Evolutionary conservation across 2,113 vertebrate genomes (phyloP).

Genomic region (Phalacrocorax brasilianus): DNA sequence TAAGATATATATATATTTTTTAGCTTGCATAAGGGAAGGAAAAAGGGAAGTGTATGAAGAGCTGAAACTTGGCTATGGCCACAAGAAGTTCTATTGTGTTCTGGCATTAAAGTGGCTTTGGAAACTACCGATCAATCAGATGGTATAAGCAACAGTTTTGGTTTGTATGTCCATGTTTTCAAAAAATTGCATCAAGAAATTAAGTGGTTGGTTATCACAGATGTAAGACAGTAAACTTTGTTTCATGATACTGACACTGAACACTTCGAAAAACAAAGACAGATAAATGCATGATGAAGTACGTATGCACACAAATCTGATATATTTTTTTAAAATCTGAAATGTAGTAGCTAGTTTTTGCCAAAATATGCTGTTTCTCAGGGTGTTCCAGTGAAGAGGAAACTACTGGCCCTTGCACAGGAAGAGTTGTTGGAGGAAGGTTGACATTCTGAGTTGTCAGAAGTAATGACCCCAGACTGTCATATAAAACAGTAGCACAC

Average conservation of each 20-base stretch:
- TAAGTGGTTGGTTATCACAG: not conserved
- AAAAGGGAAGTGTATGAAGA: not conserved
- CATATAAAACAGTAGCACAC: not conserved
- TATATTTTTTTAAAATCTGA: not conserved
- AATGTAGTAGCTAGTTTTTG: not conserved
- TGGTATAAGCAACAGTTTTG: not conserved
- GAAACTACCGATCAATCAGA: not conserved
- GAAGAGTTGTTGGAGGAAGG: not conserved
- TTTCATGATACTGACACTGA: not conserved
- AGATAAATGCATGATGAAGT: not conserved
- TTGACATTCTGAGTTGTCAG: not conserved
- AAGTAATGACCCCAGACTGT: not conserved
- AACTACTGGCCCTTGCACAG: not conserved
- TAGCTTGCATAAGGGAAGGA: not conserved
- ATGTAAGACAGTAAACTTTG: not conserved
- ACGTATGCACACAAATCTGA: not conserved
- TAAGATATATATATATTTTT: not conserved
- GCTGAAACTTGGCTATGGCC: not conserved
- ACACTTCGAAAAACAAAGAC: not conserved
- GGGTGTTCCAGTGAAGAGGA: not conserved
- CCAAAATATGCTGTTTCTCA: not conserved
- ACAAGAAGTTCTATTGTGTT: not conserved
- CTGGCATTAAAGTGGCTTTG: not conserved
- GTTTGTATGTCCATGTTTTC: not conserved
- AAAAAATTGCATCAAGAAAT: not conserved